Conservation (phyloP, 2,888 invertebrate species). For the Eustalomyia histrio region DNA sequence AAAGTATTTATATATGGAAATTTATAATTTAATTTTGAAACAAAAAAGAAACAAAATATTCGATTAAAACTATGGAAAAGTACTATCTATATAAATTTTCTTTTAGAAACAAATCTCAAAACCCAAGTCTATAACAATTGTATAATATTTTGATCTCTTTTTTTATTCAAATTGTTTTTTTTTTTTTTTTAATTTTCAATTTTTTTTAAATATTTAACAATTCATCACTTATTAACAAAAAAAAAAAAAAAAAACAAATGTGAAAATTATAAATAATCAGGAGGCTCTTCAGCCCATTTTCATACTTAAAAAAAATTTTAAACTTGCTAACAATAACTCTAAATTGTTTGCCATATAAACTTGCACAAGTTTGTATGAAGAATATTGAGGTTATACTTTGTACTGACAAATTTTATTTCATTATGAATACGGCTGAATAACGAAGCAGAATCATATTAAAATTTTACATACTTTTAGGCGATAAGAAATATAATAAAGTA, state of each 20-base stretch:
- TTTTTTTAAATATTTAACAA: slow-evolving; percentile 34
- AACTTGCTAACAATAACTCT: no score
- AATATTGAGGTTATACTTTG: no score
- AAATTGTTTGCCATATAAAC: no score
- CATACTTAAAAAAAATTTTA: no score
- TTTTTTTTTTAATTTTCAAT: slow-evolving; percentile 37
- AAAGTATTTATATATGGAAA: slow-evolving; percentile 53
- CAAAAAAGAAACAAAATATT: slow-evolving; percentile 47
- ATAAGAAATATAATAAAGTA: no score
- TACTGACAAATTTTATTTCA: no score
- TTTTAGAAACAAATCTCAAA: slow-evolving; percentile 60
- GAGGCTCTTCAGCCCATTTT: no score
- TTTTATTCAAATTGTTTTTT: slow-evolving; percentile 54
- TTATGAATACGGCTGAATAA: no score
- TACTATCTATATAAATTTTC: slow-evolving; percentile 30
- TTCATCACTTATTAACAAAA: slow-evolving; percentile 37
- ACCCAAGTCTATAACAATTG: slow-evolving; percentile 51
- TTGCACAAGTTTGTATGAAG: no score
- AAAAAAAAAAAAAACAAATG: slow-evolving; percentile 42
- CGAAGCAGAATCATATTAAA: no score
- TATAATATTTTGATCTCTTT: slow-evolving; percentile 64
- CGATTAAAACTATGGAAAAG: slow-evolving; percentile 31
- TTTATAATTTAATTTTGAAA: slow-evolving; percentile 52
- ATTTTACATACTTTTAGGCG: no score
- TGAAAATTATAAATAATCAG: slow-evolving; percentile 28